These are phyloP conservation scores for Anomalospiza imberbis DNA, from an alignment of 2,797 vertebrate species.

Conservation along the genomic window DNA sequence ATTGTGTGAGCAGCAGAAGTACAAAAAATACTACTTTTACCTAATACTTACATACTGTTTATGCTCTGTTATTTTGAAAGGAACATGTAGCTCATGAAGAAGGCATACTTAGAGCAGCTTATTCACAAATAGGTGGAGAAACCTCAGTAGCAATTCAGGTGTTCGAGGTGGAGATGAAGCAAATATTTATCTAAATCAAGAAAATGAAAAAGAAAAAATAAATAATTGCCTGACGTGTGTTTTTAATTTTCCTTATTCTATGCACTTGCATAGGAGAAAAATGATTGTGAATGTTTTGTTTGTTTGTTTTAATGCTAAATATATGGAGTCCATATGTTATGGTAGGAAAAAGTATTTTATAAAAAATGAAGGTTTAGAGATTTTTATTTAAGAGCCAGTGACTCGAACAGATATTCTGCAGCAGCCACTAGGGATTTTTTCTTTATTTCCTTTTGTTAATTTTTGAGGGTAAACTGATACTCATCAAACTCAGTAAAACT, in stretches of 20 bases:
- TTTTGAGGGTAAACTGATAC: slow-evolving; percentile 26
- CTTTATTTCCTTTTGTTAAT: slow-evolving; percentile 13
- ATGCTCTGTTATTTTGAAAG: neutral
- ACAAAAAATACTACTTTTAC: neutral
- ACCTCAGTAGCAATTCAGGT: neutral
- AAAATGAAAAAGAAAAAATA: neutral
- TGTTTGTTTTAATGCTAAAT: neutral
- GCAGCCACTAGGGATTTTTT: neutral
- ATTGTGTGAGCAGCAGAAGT: neutral
- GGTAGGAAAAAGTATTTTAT: neutral
- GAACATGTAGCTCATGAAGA: neutral
- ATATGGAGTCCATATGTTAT: neutral
- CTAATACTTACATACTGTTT: neutral
- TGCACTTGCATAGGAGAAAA: neutral
- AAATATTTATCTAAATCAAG: neutral
- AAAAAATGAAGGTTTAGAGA: neutral
- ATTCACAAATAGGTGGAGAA: neutral
- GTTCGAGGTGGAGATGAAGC: neutral
- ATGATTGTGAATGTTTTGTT: neutral
- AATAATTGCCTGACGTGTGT: neutral
- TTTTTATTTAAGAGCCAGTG: neutral
- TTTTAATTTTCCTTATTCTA: neutral
- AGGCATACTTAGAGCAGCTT: neutral
- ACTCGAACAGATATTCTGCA: neutral
- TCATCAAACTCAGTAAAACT: neutral